phyloP scores from a whole-genome alignment of 2,888 invertebrate genomes.

The Cerastoderma edule region DNA sequence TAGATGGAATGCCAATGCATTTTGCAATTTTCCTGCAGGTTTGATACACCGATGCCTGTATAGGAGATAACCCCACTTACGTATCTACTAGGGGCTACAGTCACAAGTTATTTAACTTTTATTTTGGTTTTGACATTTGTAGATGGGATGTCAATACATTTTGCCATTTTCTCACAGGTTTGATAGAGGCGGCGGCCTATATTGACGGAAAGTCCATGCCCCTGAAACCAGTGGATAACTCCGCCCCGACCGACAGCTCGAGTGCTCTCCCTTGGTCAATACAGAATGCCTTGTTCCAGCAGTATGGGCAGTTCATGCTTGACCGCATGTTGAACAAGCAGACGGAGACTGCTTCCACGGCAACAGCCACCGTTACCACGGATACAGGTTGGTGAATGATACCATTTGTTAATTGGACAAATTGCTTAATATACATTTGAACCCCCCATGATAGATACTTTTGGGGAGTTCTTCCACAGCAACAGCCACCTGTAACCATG shows the following conservation, averaged over 20 bases:
- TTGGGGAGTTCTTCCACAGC: no score
- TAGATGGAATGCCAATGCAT: no score
- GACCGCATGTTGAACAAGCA: conserved; percentile 57
- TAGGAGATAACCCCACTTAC: conserved; percentile 47
- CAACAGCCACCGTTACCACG: conserved; percentile 38
- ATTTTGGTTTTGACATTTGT: no score
- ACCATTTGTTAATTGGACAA: no score
- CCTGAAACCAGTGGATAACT: conserved; percentile 37
- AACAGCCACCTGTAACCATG: no score
- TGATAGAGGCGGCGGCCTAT: conserved; percentile 53
- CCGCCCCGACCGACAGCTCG: conserved; percentile 15
- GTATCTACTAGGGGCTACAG: no score
- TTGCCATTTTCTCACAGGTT: conserved; percentile 27
- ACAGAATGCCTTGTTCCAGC: conserved; percentile 51
- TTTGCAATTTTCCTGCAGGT: conserved; percentile 26
- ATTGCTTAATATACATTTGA: no score
- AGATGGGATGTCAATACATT: no score
- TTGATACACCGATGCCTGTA: conserved; percentile 49
- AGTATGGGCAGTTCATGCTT: conserved; percentile 59
- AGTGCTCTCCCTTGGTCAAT: conserved; percentile 55
- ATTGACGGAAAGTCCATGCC: conserved; percentile 47
- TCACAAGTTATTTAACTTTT: no score
- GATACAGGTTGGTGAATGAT: conserved; percentile 54
- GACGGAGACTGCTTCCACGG: conserved; percentile 16
- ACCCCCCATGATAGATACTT: no score